Evolutionary conservation across 2,113 vertebrate genomes (phyloP).

Genomic region (Corydoras sp.): DNA sequence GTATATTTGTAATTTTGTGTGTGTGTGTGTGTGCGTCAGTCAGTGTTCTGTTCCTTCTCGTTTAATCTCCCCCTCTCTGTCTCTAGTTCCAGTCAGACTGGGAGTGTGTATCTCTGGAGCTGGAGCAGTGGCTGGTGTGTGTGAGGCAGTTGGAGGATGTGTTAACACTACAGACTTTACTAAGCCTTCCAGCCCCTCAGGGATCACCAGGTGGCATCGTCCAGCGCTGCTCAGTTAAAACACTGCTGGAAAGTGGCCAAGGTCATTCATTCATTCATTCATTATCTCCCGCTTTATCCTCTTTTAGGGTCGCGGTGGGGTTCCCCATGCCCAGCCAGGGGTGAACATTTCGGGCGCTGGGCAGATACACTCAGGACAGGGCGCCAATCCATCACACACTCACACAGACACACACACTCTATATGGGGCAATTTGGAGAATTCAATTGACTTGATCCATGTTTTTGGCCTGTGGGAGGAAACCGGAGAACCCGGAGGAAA

Average conservation of each 20-base stretch:
- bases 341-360: too few species aligned
- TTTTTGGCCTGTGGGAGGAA: too few species aligned
- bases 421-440: too few species aligned
- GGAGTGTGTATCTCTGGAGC: conserved; percentile 91
- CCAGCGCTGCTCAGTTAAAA: conserved; percentile 78
- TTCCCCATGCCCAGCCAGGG: too few species aligned
- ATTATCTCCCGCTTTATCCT: too few species aligned
- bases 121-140: conserved; percentile 90
- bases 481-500: too few species aligned
- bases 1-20: conserved; percentile 50
- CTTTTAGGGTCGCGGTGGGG: too few species aligned
- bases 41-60: background rate
- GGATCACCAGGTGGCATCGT: conserved; percentile 63
- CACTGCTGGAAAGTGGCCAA: conserved; percentile 84
- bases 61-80: conserved; percentile 13
- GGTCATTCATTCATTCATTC: too few species aligned
- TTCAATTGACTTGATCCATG: too few species aligned
- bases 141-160: conserved; percentile 89
- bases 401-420: too few species aligned
- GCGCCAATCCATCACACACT: too few species aligned
- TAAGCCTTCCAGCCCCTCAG: conserved; percentile 59
- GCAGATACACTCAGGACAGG: too few species aligned
- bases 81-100: conserved; percentile 71
- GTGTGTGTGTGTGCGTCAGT: conserved; percentile 5
- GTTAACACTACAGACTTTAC: conserved; percentile 84